Percentiles rank a stretch among this genome's conserved stretches.
Conservation (phyloP, 2,113 vertebrate species). For the Pantherophis guttatus region DNA sequence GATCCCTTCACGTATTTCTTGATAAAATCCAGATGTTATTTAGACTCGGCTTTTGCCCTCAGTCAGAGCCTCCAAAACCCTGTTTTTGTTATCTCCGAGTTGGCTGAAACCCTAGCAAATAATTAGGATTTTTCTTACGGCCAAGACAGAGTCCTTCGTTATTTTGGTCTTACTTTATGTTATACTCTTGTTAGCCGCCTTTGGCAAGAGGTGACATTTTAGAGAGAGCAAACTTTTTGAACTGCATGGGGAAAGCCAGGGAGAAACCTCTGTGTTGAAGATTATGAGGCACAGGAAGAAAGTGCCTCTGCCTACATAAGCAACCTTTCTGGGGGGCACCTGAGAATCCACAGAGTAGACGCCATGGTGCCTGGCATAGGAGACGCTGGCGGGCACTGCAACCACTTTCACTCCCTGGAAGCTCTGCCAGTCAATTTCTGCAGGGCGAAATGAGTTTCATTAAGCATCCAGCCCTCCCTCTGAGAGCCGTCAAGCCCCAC, state of each 20-base stretch:
- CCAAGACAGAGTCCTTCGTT: background rate
- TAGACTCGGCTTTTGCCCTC: background rate
- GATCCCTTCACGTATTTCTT: background rate
- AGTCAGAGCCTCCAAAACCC: background rate
- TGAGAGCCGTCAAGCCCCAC: background rate
- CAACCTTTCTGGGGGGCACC: constrained; percentile 57
- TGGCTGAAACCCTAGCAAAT: background rate
- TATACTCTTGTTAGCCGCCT: background rate
- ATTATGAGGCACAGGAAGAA: background rate
- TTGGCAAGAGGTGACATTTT: background rate
- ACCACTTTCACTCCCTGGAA: constrained; percentile 85
- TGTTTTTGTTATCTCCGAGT: background rate
- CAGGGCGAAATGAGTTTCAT: background rate
- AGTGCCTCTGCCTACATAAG: too few relatives aligned
- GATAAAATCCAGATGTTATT: background rate
- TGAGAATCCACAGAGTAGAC: constrained; percentile 79
- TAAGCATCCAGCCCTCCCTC: background rate
- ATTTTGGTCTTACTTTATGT: background rate
- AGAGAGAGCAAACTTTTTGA: background rate
- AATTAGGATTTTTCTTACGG: background rate
- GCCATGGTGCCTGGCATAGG: constrained; percentile 83
- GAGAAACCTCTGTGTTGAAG: background rate
- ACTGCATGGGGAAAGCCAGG: background rate
- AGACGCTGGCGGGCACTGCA: constrained; percentile 77
- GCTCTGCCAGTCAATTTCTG: constrained; percentile 80